phyloP scores from a whole-genome alignment of 2,888 invertebrate species.

The Pogonocherus hispidulus region DNA sequence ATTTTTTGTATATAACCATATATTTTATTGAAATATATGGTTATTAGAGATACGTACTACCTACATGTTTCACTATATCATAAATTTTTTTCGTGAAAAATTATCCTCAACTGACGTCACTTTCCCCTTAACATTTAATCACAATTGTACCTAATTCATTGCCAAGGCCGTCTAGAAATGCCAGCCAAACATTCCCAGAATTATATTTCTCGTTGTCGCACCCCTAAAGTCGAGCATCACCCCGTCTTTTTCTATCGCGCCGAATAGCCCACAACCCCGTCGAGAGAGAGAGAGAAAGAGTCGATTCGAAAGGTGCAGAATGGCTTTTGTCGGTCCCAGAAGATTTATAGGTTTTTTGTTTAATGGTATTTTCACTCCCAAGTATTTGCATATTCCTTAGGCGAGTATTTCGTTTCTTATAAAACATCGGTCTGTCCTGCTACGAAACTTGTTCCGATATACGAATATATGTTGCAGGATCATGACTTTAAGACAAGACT shows the following conservation, averaged over 20 bases:
- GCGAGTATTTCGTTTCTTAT: conserved; percentile 39
- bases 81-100: not conserved
- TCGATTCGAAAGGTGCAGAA: conserved; percentile 30
- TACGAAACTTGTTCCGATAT: conserved; percentile 11
- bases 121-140: not conserved
- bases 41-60: too few species aligned
- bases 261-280: conserved; percentile 31
- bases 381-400: conserved; percentile 45
- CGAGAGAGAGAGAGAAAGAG: conserved; percentile 25
- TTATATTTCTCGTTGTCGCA: conserved; percentile 4
- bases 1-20: too few species aligned
- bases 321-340: conserved; percentile 44
- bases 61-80: too few species aligned
- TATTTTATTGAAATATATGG: too few species aligned
- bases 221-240: not conserved
- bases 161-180: conserved; percentile 2
- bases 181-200: not conserved
- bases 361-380: conserved; percentile 46
- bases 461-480: not conserved
- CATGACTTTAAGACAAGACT: too few species aligned
- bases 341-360: conserved; percentile 50
- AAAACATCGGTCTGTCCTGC: conserved; percentile 20
- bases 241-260: conserved; percentile 23
- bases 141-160: not conserved
- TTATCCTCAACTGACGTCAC: not conserved